Evolutionary conservation across 1,140 invertebrate species (phyloP).

Genomic region (Antheraea pernyi): DNA sequence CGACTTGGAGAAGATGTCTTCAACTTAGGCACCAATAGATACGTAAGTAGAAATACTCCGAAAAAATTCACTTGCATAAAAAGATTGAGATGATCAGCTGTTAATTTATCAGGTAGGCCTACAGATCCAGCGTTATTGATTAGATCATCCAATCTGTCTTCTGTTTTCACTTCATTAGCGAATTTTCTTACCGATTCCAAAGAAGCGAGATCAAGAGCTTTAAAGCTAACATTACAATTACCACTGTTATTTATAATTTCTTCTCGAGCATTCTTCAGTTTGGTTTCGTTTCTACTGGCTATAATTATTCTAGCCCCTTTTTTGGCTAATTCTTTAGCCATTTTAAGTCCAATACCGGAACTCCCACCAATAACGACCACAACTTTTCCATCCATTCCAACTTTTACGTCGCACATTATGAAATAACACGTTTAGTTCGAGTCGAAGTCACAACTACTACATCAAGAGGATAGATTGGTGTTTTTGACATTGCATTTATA

Average conservation of each 20-base stretch:
- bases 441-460: background rate
- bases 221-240: conserved; percentile 48
- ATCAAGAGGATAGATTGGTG: too few relatives aligned
- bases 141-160: conserved; percentile 82
- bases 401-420: conserved; percentile 47
- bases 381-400: conserved; percentile 81
- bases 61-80: conserved; percentile 84
- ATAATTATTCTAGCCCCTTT: conserved; percentile 87
- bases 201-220: conserved; percentile 55
- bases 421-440: background rate
- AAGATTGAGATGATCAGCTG: conserved; percentile 84
- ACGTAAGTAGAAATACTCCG: conserved; percentile 87
- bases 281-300: conserved; percentile 83
- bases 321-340: conserved; percentile 83
- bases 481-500: too few relatives aligned
- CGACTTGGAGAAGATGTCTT: conserved; percentile 79
- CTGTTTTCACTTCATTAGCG: conserved; percentile 52
- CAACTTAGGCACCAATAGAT: conserved; percentile 83
- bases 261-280: conserved; percentile 68
- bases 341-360: conserved; percentile 91
- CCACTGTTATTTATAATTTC: conserved; percentile 51
- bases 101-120: conserved; percentile 56
- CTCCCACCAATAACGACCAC: conserved; percentile 91
- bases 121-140: conserved; percentile 88
- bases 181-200: conserved; percentile 64